Base-by-base conservation (phyloP, 2,888 invertebrate genomes). In the Cephalotes varians region DNA sequence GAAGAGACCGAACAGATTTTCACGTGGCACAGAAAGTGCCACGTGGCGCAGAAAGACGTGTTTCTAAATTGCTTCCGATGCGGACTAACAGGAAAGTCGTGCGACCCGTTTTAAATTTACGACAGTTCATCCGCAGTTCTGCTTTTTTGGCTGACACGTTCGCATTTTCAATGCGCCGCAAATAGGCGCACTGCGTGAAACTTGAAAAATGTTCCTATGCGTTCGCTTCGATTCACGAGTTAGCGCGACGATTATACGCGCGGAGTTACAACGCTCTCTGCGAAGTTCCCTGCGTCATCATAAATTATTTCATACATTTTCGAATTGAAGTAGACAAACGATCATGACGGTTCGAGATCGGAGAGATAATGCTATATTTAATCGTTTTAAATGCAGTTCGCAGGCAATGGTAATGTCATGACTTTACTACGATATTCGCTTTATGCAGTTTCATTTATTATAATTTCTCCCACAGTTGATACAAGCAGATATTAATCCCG, bases 51-150 rank as follows among this genome's bases (percentile, higher is more conserved):
- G 31, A 80, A 83, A 65, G 83, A 85, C 83, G 77, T 83, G 82
- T 90, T 91, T 89, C 90, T 93, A 92, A 93, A 93, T 93, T 91
- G 90, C 90, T 93, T 92, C 93, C 92, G 91, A 91, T 92, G 91
- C 64, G 84, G 72, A 65, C 87, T 81, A 82, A 47, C 83, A 76
- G 83, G 77, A 81, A 73, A 74, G 81, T 84, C 87, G 82, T 18
- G 69, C 69, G 15, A 65, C 51, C 79, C 31, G 76, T 47, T 82
- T 56, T 56, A 81, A 76, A 88, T 88, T 88, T 89, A 88, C 84
- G 87, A 81, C 83, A 72, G 82, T 77, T 83, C 25, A 60, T 72
- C 28, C 81, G 64, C 25, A 31, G 77, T 81, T 82, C 21, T 73
- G 31, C 62, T 64, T 44, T 69, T 56, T 56, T 54, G n/a, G 51